Base-by-base conservation (phyloP, 1,140 invertebrate species). In the Pomacea maculata region DNA sequence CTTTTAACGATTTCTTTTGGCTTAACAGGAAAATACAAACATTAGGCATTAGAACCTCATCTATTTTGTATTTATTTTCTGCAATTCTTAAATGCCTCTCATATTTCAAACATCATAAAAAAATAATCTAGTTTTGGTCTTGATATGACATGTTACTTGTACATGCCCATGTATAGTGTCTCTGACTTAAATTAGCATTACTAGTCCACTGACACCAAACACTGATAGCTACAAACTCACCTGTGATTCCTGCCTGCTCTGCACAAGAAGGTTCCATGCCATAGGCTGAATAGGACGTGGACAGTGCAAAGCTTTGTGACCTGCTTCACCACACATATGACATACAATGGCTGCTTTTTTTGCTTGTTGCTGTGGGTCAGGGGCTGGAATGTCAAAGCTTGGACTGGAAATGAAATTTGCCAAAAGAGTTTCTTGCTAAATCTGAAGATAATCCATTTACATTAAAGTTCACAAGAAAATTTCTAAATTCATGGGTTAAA, bases 271-370 rank as follows among this genome's bases (percentile, higher is more conserved):
- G 65, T 61, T 61, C 57, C 57, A 61, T 17, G 45, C 52, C 63
- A 67, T 10, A 45, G 75, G 63, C n/a, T 77, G 75, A 52, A 34
- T 29, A 8, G 75, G 61, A 52, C 12, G 29, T n/a, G 85, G 87
- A 90, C 98, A 99, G 85, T 95, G 94, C 68, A 96, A 95, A 1
- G 97, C 97, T 93, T 99, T 99, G 90, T 99, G 98, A 0, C 97
- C 98, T 74, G 95, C 93, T 92, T 99, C 97, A n/a, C 96, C 96
- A 91, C 98, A 99, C 89, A 96, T 97, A 90, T 99, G 97, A 90
- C 98, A 99, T 14, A 95, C 95, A 57, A 96, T 95, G 74, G 95
- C 94, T 6, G 94, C 94, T 67, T 97, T 95, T 87, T 97, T 97
- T 12, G 94, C 94, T 15, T 95, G 94, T 78, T 84, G 80, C 81